phyloP scores from a whole-genome alignment of 2,797 vertebrate species.

The Thalassophryne amazonica region DNA sequence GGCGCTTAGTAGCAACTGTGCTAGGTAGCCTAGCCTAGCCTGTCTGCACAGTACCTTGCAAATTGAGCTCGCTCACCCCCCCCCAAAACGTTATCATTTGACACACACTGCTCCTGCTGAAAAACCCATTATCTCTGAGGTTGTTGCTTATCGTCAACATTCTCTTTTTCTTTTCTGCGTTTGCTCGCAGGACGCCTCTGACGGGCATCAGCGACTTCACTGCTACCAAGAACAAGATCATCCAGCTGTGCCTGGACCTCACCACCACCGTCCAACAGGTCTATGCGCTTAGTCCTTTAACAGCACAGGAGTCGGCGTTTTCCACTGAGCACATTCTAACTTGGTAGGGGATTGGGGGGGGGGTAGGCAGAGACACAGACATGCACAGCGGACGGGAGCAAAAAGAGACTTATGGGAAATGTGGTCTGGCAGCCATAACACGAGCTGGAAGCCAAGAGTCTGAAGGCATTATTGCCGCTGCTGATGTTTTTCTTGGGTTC shows the following conservation, averaged over 20 bases:
- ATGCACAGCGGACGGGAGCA: constrained; percentile 29
- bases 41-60: no score
- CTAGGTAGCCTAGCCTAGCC: no score
- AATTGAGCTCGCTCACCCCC: no score
- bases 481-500: constrained; percentile 55
- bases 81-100: no score
- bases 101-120: no score
- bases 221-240: constrained; percentile 96
- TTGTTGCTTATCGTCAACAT: constrained; percentile 6
- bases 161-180: constrained; percentile 33
- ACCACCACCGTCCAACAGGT: constrained; percentile 99
- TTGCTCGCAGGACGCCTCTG: constrained; percentile 85
- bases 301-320: constrained; percentile 29
- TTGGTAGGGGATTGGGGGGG: no score
- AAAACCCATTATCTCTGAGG: no score
- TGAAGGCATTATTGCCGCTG: constrained; percentile 47
- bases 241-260: constrained; percentile 96
- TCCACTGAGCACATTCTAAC: no score
- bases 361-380: no score
- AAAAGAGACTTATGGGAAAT: constrained; percentile 55
- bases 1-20: no score
- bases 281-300: constrained; percentile 52
- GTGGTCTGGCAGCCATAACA: constrained; percentile 58
- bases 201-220: constrained; percentile 96
- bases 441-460: constrained; percentile 52